phyloP scores from a whole-genome alignment of 2,888 invertebrate genomes.

The Dicyrtomina minuta region DNA sequence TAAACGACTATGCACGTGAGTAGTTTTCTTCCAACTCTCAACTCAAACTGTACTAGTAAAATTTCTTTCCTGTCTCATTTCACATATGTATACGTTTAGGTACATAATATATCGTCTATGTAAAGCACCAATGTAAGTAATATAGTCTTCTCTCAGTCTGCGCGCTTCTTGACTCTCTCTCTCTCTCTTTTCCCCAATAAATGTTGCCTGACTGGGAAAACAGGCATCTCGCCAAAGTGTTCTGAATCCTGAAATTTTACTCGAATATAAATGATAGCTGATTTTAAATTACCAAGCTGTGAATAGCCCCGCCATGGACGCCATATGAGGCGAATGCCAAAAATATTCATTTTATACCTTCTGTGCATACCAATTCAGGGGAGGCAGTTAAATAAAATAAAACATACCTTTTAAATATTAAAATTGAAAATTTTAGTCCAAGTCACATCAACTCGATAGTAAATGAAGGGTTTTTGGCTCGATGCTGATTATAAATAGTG shows the following conservation, averaged over 20 bases:
- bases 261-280: background rate
- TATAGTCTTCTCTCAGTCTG: background rate
- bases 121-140: too few species aligned
- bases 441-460: too few species aligned
- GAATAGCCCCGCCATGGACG: too few species aligned
- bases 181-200: conserved; percentile 2
- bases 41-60: background rate
- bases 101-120: too few species aligned
- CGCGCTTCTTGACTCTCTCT: background rate
- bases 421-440: background rate
- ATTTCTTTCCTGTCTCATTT: background rate
- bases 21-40: conserved; percentile 44
- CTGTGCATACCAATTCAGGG: background rate
- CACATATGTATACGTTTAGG: background rate
- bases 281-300: too few species aligned
- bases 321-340: too few species aligned
- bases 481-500: too few species aligned
- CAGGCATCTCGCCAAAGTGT: conserved; percentile 23
- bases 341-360: too few species aligned
- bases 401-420: background rate
- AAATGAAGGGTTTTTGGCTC: too few species aligned
- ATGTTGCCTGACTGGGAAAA: background rate
- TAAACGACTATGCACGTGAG: conserved; percentile 81
- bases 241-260: conserved; percentile 7
- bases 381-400: background rate